These are phyloP conservation scores for Schizopygopsis pylzovi DNA, from an alignment of 2,797 vertebrate species.

Conservation along the genomic window DNA sequence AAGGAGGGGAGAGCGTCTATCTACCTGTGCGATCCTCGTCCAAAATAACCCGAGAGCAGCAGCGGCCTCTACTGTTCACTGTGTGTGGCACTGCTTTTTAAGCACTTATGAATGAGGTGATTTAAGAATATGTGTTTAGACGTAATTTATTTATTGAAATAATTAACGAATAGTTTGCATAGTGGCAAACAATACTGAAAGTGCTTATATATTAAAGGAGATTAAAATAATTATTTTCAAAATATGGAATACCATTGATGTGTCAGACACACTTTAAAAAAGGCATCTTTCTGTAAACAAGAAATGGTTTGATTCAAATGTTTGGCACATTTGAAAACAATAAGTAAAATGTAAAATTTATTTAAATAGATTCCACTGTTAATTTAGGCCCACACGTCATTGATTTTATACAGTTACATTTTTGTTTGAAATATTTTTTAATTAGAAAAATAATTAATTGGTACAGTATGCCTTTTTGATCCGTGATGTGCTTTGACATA, in stretches of 20 bases:
- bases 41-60: background rate
- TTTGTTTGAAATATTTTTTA: background rate
- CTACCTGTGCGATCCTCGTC: constrained; percentile 37
- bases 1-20: constrained; percentile 17
- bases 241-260: background rate
- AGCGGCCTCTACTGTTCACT: constrained; percentile 23
- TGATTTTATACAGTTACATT: background rate
- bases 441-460: background rate
- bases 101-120: too few relatives aligned
- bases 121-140: background rate
- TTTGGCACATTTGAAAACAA: background rate
- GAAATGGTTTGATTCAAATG: background rate
- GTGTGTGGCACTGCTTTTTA: background rate
- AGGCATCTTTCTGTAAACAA: background rate
- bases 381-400: background rate
- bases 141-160: background rate
- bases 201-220: background rate
- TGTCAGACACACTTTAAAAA: background rate
- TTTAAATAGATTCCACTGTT: background rate
- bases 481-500: background rate
- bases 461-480: background rate
- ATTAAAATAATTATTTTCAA: background rate
- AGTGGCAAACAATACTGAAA: background rate
- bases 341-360: background rate
- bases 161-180: background rate